Evolutionary conservation across 2,888 invertebrate species (phyloP).

Genomic region (Drosophila multiciliata): DNA sequence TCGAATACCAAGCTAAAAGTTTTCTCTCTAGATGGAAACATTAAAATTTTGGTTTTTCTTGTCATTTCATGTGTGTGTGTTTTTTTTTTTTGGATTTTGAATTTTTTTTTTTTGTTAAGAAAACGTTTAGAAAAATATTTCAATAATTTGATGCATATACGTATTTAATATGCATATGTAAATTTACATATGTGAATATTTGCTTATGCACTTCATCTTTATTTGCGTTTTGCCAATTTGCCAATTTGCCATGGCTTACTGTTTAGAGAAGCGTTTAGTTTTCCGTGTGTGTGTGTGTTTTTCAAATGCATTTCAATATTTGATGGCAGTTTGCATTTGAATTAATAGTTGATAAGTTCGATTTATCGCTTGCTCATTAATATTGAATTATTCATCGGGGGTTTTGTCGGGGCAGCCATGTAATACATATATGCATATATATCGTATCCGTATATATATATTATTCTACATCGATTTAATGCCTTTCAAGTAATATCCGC

Average conservation of each 20-base stretch:
- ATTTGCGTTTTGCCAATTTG: conserved; percentile 7
- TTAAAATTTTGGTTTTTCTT: conserved; percentile 55
- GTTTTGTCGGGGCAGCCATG: conserved; percentile 15
- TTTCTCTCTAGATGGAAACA: conserved; percentile 61
- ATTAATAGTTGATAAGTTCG: conserved; percentile 24
- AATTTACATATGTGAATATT: conserved; percentile 21
- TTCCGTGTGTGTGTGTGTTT: conserved; percentile 51
- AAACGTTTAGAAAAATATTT: conserved; percentile 76
- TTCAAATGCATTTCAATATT: conserved; percentile 42
- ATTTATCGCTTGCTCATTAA: conserved; percentile 12
- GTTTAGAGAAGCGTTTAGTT: conserved; percentile 74
- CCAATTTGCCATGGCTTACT: conserved; percentile 41
- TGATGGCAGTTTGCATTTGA: conserved; percentile 42
- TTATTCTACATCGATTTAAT: conserved; percentile 9
- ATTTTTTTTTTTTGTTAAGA: conserved; percentile 42
- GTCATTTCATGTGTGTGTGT: background rate
- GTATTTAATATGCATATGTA: conserved; percentile 6
- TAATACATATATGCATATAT: conserved; percentile 7
- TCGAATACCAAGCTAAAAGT: conserved; percentile 56
- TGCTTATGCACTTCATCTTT: conserved; percentile 29
- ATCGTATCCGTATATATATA: conserved; percentile 6
- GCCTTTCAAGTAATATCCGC: background rate
- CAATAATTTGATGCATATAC: conserved; percentile 46
- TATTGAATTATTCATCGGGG: conserved; percentile 14
- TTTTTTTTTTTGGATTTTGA: background rate